These are phyloP conservation scores for Merluccius polli DNA, from an alignment of 2,797 vertebrate species.

Conservation along the genomic window DNA sequence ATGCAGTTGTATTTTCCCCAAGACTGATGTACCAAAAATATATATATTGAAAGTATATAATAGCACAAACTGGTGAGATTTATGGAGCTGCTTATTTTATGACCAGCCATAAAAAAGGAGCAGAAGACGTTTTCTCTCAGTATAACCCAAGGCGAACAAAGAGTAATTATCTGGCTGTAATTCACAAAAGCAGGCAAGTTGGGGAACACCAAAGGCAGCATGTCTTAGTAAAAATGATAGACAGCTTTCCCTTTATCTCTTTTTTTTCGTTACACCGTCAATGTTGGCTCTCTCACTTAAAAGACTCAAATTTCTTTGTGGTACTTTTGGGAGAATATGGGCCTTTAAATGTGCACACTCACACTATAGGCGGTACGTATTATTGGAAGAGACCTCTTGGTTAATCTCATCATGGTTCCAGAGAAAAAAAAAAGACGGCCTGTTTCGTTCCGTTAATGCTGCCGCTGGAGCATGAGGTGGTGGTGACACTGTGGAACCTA, in stretches of 20 bases:
- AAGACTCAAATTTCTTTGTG: constrained; percentile 60
- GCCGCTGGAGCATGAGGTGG: constrained; percentile 34
- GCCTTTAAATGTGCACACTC: constrained; percentile 48
- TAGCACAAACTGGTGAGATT: not conserved
- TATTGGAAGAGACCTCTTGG: constrained; percentile 57
- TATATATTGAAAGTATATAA: constrained; percentile 12
- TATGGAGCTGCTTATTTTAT: constrained; percentile 52
- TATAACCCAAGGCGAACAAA: constrained; percentile 55
- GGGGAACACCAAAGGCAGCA: constrained; percentile 58
- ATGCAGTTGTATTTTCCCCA: constrained; percentile 31
- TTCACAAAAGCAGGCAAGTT: constrained; percentile 47
- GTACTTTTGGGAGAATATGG: constrained; percentile 54
- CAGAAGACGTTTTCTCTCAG: constrained; percentile 66
- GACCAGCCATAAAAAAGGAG: constrained; percentile 55
- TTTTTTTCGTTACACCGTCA: constrained; percentile 53
- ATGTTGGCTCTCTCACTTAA: constrained; percentile 53
- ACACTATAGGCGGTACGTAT: constrained; percentile 48
- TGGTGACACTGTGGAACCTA: not conserved
- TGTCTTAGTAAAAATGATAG: constrained; percentile 57
- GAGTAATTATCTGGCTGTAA: constrained; percentile 67
- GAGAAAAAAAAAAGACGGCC: constrained; percentile 39
- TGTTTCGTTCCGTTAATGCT: constrained; percentile 37
- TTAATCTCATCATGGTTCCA: constrained; percentile 68
- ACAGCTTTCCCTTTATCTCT: constrained; percentile 51
- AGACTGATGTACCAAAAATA: constrained; percentile 51